phyloP scores from a whole-genome alignment of 1,140 invertebrate genomes.

The Platyscapa corneri region DNA sequence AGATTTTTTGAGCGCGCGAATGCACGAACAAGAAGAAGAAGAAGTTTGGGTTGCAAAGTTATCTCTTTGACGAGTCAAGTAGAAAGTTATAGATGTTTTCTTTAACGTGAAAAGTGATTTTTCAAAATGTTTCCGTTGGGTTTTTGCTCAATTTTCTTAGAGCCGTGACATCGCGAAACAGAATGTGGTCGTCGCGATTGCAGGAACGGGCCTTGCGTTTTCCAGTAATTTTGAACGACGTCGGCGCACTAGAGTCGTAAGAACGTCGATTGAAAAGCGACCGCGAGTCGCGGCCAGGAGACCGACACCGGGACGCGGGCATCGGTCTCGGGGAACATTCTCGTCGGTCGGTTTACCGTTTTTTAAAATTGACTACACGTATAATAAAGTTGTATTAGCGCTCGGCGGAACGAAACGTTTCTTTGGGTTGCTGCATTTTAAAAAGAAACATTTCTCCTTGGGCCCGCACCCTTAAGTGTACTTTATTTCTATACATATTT shows the following conservation, averaged over 20 bases:
- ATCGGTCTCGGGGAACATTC: too few relatives aligned
- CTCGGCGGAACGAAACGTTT: constrained; percentile 13
- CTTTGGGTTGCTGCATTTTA: constrained; percentile 18
- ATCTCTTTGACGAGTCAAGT: not conserved
- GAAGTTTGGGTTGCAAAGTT: not conserved
- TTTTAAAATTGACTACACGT: constrained; percentile 12
- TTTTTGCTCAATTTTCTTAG: not conserved
- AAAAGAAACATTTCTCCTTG: constrained; percentile 35
- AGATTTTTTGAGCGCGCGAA: not conserved
- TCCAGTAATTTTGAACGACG: not conserved
- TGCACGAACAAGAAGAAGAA: not conserved
- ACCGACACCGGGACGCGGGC: too few relatives aligned
- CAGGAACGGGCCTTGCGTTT: not conserved
- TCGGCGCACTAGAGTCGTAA: not conserved
- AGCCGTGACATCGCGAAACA: not conserved
- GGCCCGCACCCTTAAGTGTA: constrained; percentile 32
- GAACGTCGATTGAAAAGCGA: not conserved
- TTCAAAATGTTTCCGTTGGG: not conserved
- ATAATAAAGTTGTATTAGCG: constrained; percentile 37
- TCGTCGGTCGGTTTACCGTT: not conserved
- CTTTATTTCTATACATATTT: constrained; percentile 52
- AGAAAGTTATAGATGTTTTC: constrained; percentile 13
- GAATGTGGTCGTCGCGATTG: too few relatives aligned
- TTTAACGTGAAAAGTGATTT: not conserved
- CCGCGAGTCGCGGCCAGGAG: not conserved